A percentile compares a stretch with the other conserved stretches of the same genome.
phyloP scores from a whole-genome alignment of 64 coral and sea anemone genomes.

The Montipora capricornis region DNA sequence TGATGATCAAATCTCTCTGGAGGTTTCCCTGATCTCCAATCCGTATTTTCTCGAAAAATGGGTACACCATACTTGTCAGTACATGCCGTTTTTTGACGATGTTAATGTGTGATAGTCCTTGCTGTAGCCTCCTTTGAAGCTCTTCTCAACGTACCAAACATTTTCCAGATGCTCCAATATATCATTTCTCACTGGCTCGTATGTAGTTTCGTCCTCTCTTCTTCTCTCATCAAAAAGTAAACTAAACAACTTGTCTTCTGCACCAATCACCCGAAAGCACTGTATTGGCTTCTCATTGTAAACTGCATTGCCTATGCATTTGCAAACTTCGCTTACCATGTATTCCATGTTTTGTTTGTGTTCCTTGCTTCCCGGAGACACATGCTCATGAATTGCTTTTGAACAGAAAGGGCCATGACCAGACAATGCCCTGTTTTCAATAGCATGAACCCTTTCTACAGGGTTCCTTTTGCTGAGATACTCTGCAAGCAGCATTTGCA shows the following conservation, averaged over 20 bases:
- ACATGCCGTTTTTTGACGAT: constrained; percentile 28
- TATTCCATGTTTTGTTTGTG: constrained; percentile 67
- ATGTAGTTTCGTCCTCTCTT: constrained; percentile 21
- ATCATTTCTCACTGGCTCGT: constrained; percentile 22
- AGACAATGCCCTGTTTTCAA: constrained; percentile 54
- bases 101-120: constrained; percentile 38
- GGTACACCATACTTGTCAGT: constrained; percentile 44
- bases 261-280: constrained; percentile 49
- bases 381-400: constrained; percentile 13
- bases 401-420: constrained; percentile 49
- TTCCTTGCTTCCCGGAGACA: constrained; percentile 17
- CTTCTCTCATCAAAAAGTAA: constrained; percentile 46
- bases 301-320: constrained; percentile 40
- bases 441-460: constrained; percentile 44
- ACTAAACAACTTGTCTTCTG: neutral
- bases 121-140: constrained; percentile 32
- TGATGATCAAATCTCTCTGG: constrained; percentile 57
- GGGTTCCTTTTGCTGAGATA: constrained; percentile 69
- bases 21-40: neutral
- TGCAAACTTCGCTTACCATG: constrained; percentile 30
- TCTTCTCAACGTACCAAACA: constrained; percentile 32
- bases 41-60: constrained; percentile 21
- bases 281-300: constrained; percentile 19
- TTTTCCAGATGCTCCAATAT: constrained; percentile 30
- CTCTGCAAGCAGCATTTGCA: constrained; percentile 55